phyloP scores from a whole-genome alignment of 92 coral and sea anemone species.

The Anthopleura xanthogrammica region DNA sequence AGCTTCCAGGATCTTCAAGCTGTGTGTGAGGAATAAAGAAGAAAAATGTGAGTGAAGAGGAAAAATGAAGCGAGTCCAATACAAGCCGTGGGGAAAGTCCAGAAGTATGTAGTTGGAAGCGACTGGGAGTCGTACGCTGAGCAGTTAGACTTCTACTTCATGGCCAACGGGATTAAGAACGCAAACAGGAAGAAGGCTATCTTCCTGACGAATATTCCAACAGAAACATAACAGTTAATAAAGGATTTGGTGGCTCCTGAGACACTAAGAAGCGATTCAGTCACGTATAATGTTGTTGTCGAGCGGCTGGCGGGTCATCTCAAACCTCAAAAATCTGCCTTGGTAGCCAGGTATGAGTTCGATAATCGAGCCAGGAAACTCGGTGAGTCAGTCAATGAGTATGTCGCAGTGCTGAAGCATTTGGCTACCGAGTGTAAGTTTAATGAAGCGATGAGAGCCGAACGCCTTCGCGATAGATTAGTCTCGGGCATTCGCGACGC shows the following conservation, averaged over 20 bases:
- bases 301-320: conserved; percentile 35
- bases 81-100: background rate
- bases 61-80: background rate
- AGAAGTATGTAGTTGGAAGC: conserved; percentile 36
- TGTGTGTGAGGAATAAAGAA: too few relatives aligned
- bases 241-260: conserved; percentile 37
- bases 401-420: conserved; percentile 45
- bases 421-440: conserved; percentile 62
- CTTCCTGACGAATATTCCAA: conserved; percentile 42
- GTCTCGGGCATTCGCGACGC: conserved; percentile 53
- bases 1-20: too few relatives aligned
- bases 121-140: background rate
- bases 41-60: too few relatives aligned
- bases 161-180: conserved; percentile 17
- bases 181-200: conserved; percentile 42
- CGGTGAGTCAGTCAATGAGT: conserved; percentile 68
- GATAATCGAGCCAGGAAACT: conserved; percentile 53
- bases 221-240: conserved; percentile 46
- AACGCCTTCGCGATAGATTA: conserved; percentile 43
- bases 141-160: too few relatives aligned
- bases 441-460: conserved; percentile 58
- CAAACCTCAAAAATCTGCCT: conserved; percentile 48
- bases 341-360: conserved; percentile 56
- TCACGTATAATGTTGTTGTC: conserved; percentile 16
- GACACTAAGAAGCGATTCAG: conserved; percentile 12